Percentiles rank a stretch among this genome's conserved stretches.
phyloP scores from a whole-genome alignment of 1,140 invertebrate species.

The Bombus vancouverensis region DNA sequence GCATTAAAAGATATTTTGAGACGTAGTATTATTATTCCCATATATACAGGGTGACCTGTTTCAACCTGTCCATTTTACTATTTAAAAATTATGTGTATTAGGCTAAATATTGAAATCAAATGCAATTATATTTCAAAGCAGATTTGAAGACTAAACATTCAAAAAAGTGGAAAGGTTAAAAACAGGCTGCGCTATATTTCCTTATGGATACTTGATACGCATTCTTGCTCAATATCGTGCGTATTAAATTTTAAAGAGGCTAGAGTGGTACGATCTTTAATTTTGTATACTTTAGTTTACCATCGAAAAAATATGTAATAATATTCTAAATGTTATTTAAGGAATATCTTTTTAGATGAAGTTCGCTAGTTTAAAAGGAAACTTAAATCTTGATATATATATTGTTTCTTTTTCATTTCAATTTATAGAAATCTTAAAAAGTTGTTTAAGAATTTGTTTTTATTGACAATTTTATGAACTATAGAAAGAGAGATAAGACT shows the following conservation, averaged over 20 bases:
- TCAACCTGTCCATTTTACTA: background rate
- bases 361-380: background rate
- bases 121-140: background rate
- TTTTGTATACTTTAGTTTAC: background rate
- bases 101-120: background rate
- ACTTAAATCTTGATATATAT: background rate
- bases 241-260: slow-evolving; percentile 3
- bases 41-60: slow-evolving; percentile 2
- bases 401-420: background rate
- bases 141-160: background rate
- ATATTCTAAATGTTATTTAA: background rate
- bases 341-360: background rate
- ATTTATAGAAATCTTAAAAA: background rate
- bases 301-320: background rate
- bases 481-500: background rate
- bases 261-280: background rate
- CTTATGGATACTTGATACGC: background rate
- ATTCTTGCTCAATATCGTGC: background rate
- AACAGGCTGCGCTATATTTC: slow-evolving; percentile 8
- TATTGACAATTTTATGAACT: background rate
- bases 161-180: background rate
- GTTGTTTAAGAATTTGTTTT: background rate
- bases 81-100: background rate
- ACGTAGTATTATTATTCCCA: slow-evolving; percentile 22
- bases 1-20: slow-evolving; percentile 37